These are phyloP conservation scores for Drosophila yakuba DNA, from an alignment of 1,140 invertebrate genomes.

Conservation along the genomic window DNA sequence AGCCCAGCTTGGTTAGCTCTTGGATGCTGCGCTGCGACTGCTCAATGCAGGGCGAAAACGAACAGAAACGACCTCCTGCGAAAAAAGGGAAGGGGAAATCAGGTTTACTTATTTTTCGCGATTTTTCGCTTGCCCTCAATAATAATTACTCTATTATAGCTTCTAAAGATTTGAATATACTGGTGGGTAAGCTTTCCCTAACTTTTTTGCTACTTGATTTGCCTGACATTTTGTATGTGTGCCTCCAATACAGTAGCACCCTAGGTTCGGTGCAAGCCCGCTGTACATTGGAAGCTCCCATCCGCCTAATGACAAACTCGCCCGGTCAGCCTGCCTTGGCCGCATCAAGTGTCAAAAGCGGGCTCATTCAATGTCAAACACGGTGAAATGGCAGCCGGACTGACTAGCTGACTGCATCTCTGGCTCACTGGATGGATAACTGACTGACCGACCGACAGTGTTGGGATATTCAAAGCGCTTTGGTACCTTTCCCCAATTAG, in stretches of 20 bases:
- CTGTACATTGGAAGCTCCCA: conserved; percentile 43
- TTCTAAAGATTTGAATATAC: too few species aligned
- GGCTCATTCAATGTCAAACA: conserved; percentile 79
- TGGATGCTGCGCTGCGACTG: conserved; percentile 96
- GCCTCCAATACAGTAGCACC: conserved; percentile 8
- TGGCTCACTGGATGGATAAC: conserved; percentile 25
- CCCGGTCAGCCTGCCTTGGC: conserved; percentile 46
- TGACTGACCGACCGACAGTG: conserved; percentile 36
- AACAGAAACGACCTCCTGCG: conserved; percentile 95
- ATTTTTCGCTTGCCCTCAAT: too few species aligned
- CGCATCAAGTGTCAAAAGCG: conserved; percentile 76
- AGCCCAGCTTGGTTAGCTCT: conserved; percentile 89
- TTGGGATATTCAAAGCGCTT: background rate
- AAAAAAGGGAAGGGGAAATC: conserved; percentile 32
- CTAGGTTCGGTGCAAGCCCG: conserved; percentile 12
- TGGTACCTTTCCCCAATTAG: too few species aligned
- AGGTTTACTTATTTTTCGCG: conserved; percentile 1
- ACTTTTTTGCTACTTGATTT: conserved; percentile 3
- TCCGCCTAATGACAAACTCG: conserved; percentile 76
- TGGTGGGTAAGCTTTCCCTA: background rate
- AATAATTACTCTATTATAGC: too few species aligned
- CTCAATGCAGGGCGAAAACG: conserved; percentile 99
- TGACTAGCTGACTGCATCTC: conserved; percentile 36
- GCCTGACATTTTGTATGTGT: conserved; percentile 1
- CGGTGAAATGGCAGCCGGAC: conserved; percentile 71